Base-by-base conservation (phyloP, 1,140 invertebrate genomes). In the Maconellicoccus hirsutus region DNA sequence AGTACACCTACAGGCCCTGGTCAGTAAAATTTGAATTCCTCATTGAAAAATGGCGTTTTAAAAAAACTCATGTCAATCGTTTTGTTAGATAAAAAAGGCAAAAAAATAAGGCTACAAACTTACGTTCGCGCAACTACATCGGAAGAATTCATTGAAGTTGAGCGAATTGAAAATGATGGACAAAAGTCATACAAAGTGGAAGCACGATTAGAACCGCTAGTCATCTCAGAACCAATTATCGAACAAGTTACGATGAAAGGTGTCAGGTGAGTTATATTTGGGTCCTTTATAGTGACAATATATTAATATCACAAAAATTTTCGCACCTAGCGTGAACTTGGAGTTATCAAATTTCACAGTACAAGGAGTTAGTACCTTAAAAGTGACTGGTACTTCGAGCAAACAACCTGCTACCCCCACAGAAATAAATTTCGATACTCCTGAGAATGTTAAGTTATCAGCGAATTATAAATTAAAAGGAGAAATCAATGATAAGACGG, bases 71-170 rank as follows among this genome's bases (percentile, higher is more conserved):
- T 8, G 42, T n/a, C 42, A 25, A 66, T 16, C 6, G 6, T 23
- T 66, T 66, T 66, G 6, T 19, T 22, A 66, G 61, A 66, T 25
- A 66, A 66, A 16, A 22, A 23, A 14, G 10, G 10, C 21, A 66
- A 66, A 66, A 66, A 66, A 66, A 19, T 23, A 16, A 66, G 16
- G 25, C 25, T 26, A 26, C 61, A 66, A 26, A 66, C 61, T 25
- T 66, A 66, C 61, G 21, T 66, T 6, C 61, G 61, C 4, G 61
- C 61, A 10, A 66, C 61, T 25, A 66, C 61, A 2, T 66, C 19
- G 21, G 61, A 66, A 3, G 61, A 66, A 19, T 66, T 23, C 22
- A 66, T 66, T 16, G 61, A 66, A 66, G 61, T 66, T 14, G 61
- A 66, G 16, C 61, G 61, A 6, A 66, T 19, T 8, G 61, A 66